Percentiles rank a stretch among this genome's conserved stretches.
phyloP scores from a whole-genome alignment of 1,140 invertebrate species.

The Lepidurus couesii region DNA sequence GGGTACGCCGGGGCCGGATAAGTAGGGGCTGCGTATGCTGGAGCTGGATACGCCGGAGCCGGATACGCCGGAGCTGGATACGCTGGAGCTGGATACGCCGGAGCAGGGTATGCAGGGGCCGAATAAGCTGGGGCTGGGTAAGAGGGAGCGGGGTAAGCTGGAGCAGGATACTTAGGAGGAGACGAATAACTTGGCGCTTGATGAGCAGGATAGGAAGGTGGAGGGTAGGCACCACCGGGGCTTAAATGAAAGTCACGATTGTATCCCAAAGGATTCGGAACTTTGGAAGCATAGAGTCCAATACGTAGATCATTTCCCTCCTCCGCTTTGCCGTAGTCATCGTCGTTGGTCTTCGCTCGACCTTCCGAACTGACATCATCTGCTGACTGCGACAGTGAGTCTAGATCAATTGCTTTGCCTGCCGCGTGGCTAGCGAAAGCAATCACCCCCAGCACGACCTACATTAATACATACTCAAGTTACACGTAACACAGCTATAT shows the following conservation, averaged over 20 bases:
- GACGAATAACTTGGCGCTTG: background rate
- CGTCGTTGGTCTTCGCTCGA: background rate
- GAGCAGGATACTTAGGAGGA: constrained; percentile 26
- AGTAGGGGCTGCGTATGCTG: constrained; percentile 31
- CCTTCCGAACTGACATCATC: background rate
- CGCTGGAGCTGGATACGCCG: constrained; percentile 27
- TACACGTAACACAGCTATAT: background rate
- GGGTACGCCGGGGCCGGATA: constrained; percentile 28
- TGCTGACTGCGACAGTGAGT: background rate
- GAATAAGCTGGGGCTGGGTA: constrained; percentile 28
- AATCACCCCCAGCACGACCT: background rate
- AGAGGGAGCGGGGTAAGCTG: constrained; percentile 15
- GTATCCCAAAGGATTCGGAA: constrained; percentile 22
- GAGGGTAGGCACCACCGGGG: background rate
- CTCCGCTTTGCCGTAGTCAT: background rate
- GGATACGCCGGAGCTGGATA: constrained; percentile 28
- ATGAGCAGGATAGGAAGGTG: constrained; percentile 23
- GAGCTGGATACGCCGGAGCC: constrained; percentile 30
- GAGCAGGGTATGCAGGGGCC: constrained; percentile 27
- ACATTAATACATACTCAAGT: background rate
- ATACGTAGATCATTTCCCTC: background rate
- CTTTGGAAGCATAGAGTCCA: constrained; percentile 24
- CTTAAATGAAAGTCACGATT: constrained; percentile 24
- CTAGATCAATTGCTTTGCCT: constrained; percentile 2
- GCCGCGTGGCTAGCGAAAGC: background rate